Percentiles rank a stretch among this genome's conserved stretches.
phyloP scores from a whole-genome alignment of 2,797 vertebrate genomes.

The Pipistrellus nathusii region DNA sequence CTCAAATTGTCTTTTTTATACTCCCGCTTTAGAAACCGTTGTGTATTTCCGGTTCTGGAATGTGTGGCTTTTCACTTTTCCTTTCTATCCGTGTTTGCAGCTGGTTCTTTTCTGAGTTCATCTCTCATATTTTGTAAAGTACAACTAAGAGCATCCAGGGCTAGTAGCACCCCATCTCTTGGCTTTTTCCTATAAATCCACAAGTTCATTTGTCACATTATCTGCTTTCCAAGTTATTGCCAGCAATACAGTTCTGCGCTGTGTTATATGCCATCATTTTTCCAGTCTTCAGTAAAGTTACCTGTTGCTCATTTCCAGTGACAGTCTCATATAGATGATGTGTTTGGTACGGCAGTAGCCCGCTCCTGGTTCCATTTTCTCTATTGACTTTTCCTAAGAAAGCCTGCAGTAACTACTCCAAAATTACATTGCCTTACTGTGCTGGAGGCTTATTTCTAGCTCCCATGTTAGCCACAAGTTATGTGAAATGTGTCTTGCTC shows the following conservation, averaged over 20 bases:
- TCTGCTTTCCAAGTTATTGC: not conserved
- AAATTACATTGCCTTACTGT: not conserved
- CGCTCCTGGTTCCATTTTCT: not conserved
- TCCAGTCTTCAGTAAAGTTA: not conserved
- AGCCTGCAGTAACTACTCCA: not conserved
- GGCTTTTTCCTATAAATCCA: constrained; percentile 28
- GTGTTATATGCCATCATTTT: not conserved
- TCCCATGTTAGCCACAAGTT: not conserved
- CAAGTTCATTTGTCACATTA: not conserved
- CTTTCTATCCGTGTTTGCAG: not conserved
- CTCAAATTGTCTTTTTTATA: not conserved
- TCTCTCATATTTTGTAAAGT: constrained; percentile 2
- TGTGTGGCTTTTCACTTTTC: constrained; percentile 11
- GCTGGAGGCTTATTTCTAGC: not conserved
- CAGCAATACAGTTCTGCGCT: not conserved
- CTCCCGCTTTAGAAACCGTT: not conserved
- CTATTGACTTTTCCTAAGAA: not conserved
- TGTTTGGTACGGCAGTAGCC: not conserved
- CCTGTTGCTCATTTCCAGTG: not conserved
- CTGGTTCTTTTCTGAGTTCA: constrained; percentile 17
- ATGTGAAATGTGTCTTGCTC: not conserved
- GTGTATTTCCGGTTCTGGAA: not conserved
- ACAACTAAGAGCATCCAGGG: not conserved
- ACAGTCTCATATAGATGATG: not conserved
- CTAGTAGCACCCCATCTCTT: not conserved